A percentile compares a stretch with the other conserved stretches of the same genome.
phyloP scores from a whole-genome alignment of 2,888 invertebrate species.

The Axea sp. region DNA sequence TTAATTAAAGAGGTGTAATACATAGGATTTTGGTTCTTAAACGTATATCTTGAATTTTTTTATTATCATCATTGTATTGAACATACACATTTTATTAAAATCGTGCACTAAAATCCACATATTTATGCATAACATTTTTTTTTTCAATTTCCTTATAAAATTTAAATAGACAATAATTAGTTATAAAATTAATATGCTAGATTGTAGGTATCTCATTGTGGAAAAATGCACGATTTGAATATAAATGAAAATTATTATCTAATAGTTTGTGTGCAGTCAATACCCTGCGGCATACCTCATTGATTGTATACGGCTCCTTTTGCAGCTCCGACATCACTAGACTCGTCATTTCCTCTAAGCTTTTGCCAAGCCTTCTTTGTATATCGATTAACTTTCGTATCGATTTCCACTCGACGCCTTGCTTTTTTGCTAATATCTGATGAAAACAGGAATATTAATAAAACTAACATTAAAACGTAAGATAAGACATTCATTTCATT shows the following conservation, averaged over 20 bases:
- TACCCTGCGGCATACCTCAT: slow-evolving; percentile 82
- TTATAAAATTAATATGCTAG: no score
- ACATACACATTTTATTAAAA: no score
- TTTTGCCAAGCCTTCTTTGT: slow-evolving; percentile 84
- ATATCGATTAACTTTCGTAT: slow-evolving; percentile 86
- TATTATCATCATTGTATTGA: no score
- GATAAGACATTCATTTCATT: not conserved
- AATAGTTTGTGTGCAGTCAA: slow-evolving; percentile 5
- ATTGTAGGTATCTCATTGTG: no score
- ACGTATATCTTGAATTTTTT: no score
- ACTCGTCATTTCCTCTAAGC: slow-evolving; percentile 85
- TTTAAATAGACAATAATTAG: no score
- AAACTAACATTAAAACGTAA: slow-evolving; percentile 12
- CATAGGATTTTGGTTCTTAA: no score
- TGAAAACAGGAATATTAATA: slow-evolving; percentile 19
- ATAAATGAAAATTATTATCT: slow-evolving; percentile 1
- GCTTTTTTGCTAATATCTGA: slow-evolving; percentile 85
- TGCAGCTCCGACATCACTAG: slow-evolving; percentile 84
- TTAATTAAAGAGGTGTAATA: no score
- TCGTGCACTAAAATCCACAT: no score
- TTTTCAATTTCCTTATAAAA: no score
- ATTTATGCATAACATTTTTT: no score
- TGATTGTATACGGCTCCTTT: slow-evolving; percentile 84
- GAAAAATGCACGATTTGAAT: no score
- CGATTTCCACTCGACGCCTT: slow-evolving; percentile 83